Conservation (phyloP, 2,888 invertebrate species). For the Polyploca ridens region DNA sequence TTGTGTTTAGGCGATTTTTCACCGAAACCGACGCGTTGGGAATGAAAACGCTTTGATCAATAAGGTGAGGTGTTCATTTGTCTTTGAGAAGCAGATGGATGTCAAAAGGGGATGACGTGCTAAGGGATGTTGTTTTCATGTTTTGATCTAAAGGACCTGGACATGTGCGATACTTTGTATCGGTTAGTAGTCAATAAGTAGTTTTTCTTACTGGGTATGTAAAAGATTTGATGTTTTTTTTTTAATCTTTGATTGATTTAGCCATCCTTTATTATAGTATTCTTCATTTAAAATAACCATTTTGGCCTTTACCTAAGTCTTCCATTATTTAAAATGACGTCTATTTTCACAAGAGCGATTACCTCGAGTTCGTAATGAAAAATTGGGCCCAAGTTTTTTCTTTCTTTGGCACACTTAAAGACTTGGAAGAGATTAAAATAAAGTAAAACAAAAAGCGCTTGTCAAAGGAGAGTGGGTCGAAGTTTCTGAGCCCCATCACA, state of each 20-base stretch:
- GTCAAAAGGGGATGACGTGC: background rate
- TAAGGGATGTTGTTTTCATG: too few relatives aligned
- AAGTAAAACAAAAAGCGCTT: conserved; percentile 35
- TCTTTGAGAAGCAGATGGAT: background rate
- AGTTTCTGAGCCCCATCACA: conserved; percentile 56
- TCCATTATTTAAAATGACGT: background rate
- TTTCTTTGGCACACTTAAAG: conserved; percentile 6
- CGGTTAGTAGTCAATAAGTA: too few relatives aligned
- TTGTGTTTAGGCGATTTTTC: conserved; percentile 35
- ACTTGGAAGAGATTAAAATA: conserved; percentile 24
- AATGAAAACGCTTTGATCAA: conserved; percentile 20
- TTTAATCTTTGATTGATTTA: background rate
- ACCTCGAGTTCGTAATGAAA: background rate
- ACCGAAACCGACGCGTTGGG: conserved; percentile 20
- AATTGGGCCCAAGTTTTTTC: background rate
- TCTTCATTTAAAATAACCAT: background rate
- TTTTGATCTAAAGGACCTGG: too few relatives aligned
- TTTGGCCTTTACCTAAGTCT: background rate
- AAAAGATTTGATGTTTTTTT: background rate
- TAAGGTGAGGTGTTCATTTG: conserved; percentile 8
- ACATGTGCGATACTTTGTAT: too few relatives aligned
- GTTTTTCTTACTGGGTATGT: background rate
- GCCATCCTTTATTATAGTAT: background rate
- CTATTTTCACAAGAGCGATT: background rate
- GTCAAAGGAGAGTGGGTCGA: conserved; percentile 29